These are phyloP conservation scores for Mycetomoellerius zeteki DNA, from an alignment of 1,140 invertebrate species.

Conservation along the genomic window DNA sequence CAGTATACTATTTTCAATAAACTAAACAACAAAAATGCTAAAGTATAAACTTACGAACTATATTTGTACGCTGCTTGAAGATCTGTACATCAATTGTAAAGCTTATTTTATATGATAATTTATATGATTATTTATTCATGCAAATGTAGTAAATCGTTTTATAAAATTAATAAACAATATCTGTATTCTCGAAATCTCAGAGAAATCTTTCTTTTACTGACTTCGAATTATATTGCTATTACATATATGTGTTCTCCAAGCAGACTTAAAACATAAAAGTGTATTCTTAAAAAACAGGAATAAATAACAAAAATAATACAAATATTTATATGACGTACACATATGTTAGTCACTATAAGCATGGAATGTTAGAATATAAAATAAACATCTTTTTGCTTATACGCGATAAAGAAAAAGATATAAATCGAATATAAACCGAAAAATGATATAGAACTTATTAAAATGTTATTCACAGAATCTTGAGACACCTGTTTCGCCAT, in stretches of 20 bases:
- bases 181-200: background rate
- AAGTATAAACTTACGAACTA: constrained; percentile 76
- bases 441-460: constrained; percentile 54
- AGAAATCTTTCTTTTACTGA: constrained; percentile 18
- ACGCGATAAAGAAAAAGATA: constrained; percentile 64
- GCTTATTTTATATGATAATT: constrained; percentile 24
- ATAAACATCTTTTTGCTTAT: constrained; percentile 68
- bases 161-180: constrained; percentile 26
- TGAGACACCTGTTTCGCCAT: constrained; percentile 24
- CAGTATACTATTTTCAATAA: constrained; percentile 56
- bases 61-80: constrained; percentile 77
- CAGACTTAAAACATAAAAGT: constrained; percentile 62
- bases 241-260: constrained; percentile 55
- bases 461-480: constrained; percentile 57
- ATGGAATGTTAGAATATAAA: constrained; percentile 78
- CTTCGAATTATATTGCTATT: constrained; percentile 34
- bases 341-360: constrained; percentile 73
- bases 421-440: constrained; percentile 66
- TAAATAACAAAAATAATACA: constrained; percentile 76
- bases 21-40: constrained; percentile 69
- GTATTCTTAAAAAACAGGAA: constrained; percentile 63
- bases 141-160: constrained; percentile 6
- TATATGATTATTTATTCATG: constrained; percentile 8
- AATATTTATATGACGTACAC: constrained; percentile 49
- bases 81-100: constrained; percentile 58